Evolutionary conservation across 2,797 vertebrate genomes (phyloP).

Genomic region (Valencia hispanica): DNA sequence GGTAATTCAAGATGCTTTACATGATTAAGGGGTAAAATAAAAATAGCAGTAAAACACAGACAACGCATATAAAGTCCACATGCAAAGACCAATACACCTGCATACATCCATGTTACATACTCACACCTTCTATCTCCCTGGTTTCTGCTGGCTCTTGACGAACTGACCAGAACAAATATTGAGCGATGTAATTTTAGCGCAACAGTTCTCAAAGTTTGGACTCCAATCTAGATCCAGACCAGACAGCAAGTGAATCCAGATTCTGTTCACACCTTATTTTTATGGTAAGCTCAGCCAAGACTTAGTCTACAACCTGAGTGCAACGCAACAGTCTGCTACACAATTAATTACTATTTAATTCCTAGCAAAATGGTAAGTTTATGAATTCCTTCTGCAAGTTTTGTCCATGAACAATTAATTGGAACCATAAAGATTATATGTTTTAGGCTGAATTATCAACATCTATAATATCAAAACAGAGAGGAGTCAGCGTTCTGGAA

Average conservation of each 20-base stretch:
- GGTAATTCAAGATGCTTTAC: no score
- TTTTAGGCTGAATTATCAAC: background rate
- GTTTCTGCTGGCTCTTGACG: conserved; percentile 58
- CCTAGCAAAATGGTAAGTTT: background rate
- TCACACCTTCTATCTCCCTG: conserved; percentile 24
- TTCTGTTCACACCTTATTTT: background rate
- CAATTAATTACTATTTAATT: background rate
- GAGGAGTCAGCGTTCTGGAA: conserved; percentile 7
- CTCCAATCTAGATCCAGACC: background rate
- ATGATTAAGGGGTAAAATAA: no score
- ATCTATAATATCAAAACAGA: background rate
- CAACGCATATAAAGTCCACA: conserved; percentile 20
- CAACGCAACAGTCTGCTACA: background rate
- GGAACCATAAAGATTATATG: background rate
- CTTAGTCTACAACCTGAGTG: no score
- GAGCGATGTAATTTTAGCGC: conserved; percentile 67
- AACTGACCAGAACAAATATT: conserved; percentile 73
- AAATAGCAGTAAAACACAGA: no score
- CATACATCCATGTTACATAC: conserved; percentile 2
- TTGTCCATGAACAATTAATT: background rate
- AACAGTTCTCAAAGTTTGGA: conserved; percentile 58
- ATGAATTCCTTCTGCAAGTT: background rate
- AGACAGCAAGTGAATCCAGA: background rate
- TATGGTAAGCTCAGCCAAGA: background rate
- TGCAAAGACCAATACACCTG: conserved; percentile 27